Conservation (phyloP, 2,113 vertebrate species). For the Psilopsiagon aurifrons region DNA sequence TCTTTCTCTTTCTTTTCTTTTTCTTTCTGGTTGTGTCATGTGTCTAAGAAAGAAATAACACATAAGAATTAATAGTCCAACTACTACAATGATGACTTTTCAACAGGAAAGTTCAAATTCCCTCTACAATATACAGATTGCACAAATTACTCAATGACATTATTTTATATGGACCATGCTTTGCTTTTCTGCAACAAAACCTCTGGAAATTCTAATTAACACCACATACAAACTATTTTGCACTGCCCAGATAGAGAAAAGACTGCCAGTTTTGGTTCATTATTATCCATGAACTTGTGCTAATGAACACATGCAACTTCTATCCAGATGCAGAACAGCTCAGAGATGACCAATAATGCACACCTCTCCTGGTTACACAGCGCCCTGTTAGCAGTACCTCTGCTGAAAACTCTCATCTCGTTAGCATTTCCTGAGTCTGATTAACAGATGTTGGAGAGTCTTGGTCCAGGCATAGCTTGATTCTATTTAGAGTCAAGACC, state of each 20-base stretch:
- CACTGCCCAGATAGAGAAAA: neutral
- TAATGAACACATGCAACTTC: neutral
- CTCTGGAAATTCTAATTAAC: neutral
- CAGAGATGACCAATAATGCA: neutral
- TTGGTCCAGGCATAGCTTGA: neutral
- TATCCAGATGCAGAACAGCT: neutral
- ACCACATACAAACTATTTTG: neutral
- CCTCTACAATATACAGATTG: conserved; percentile 2
- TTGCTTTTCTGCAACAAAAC: neutral
- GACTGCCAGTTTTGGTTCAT: neutral
- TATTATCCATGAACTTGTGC: neutral
- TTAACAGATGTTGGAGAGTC: neutral
- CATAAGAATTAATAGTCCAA: neutral
- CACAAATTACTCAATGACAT: conserved; percentile 9
- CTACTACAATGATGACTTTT: neutral
- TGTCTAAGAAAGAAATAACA: conserved; percentile 35
- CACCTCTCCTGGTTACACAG: neutral
- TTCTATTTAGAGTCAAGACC: neutral
- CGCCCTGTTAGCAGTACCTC: neutral
- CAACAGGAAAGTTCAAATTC: conserved; percentile 21
- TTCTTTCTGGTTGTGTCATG: neutral
- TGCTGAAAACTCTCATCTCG: neutral
- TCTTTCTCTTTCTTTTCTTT: neutral
- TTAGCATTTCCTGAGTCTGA: conserved; percentile 12
- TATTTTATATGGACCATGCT: neutral